Evolutionary conservation across 2,113 vertebrate genomes (phyloP).

Genomic region (Daboia siamensis): DNA sequence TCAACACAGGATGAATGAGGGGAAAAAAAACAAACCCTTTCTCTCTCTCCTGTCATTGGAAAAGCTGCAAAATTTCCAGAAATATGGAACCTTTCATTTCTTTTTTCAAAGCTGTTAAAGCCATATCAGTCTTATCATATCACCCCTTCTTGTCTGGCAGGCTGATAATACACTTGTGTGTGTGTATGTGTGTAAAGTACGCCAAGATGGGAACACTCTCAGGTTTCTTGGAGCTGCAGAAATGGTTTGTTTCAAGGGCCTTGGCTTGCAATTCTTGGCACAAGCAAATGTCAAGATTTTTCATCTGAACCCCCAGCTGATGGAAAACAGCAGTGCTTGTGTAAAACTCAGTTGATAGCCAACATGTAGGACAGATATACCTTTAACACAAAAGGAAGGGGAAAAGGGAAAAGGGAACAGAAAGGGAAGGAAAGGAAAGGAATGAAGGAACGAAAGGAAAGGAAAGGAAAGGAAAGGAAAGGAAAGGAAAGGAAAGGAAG

Average conservation of each 20-base stretch:
- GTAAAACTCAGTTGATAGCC: not conserved
- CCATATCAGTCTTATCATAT: conserved; percentile 13
- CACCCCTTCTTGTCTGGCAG: conserved; percentile 23
- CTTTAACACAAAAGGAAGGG: not conserved
- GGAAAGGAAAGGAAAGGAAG: not conserved
- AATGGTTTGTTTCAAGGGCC: conserved; percentile 35
- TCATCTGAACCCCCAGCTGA: conserved; percentile 9
- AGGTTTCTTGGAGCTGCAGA: conserved; percentile 23
- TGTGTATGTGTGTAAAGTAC: not conserved
- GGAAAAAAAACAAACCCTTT: not conserved
- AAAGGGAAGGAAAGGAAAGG: too few species aligned
- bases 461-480: not conserved
- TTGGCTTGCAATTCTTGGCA: conserved; percentile 21
- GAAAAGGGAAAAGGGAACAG: not conserved
- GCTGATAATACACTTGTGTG: conserved; percentile 6
- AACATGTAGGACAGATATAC: not conserved
- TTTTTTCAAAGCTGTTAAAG: conserved; percentile 17
- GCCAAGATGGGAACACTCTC: conserved; percentile 18
- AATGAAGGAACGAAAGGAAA: not conserved
- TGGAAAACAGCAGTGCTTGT: conserved; percentile 19
- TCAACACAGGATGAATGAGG: not conserved
- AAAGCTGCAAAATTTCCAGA: conserved; percentile 23
- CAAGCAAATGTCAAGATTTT: conserved; percentile 22
- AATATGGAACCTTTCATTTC: not conserved
- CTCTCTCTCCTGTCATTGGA: not conserved